Evolutionary conservation across 2,888 invertebrate genomes (phyloP), one percentile per base, ranked within the genome.

Genomic region (Busseola fusca): DNA sequence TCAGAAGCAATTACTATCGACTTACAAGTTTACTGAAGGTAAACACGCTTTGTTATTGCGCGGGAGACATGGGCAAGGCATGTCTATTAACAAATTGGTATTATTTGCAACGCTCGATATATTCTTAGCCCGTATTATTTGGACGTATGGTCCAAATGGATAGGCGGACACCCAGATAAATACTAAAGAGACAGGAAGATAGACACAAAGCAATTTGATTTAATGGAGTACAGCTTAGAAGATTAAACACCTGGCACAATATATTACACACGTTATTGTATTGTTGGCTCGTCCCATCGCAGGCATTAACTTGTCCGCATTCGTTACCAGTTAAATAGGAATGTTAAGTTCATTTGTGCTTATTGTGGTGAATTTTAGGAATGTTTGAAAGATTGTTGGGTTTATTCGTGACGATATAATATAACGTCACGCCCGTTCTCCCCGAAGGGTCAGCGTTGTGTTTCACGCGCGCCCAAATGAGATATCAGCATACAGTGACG

Each of bases 121-220:
- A 66, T 62, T 52, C 54, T 60, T 30, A 45, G 18, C 14, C 50
- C 67, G n/a, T 30, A n/a, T n/a, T n/a, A n/a, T n/a, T n/a, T n/a
- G n/a, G n/a, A n/a, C n/a, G n/a, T n/a, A n/a, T n/a, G n/a, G n/a
- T n/a, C n/a, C n/a, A n/a, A n/a, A n/a, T n/a, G n/a, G 34, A 5
- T 48, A 45, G 37, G 30, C 40, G 60, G 37, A 56, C 18, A 65
- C 56, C 21, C 42, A 70, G 57, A 68, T 78, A 57, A 78, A 72
- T 72, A 64, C 57, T 66, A 59, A 81, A 68, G 57, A 27, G 50
- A 69, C 65, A 73, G 48, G 16, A 66, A 73, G 68, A 73, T 62
- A 37, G 67, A 78, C 73, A 66, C 57, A 45, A 12, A 60, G 60
- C 65, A 30, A 82, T 81, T 82, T 64, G 58, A 40, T 82, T 70